A percentile compares a stretch with the other conserved stretches of the same genome.
Conservation (phyloP, 2,888 invertebrate genomes). For the Poecilobothrus nobilitatus region DNA sequence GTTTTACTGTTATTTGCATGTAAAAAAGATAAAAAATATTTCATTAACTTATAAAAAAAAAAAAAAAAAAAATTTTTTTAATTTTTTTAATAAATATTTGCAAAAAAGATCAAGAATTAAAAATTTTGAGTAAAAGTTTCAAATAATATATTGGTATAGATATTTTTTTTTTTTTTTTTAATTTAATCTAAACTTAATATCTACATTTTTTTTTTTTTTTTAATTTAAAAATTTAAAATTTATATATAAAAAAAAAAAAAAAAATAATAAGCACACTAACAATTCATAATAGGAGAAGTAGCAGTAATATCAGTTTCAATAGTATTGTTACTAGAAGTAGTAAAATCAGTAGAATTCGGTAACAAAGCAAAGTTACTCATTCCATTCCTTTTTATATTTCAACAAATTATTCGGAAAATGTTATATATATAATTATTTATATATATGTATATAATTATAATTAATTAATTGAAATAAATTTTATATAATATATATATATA, state of each 20-base stretch:
- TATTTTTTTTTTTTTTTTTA: background rate
- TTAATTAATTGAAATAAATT: background rate
- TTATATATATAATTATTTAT: too few relatives aligned
- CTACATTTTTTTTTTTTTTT: too few relatives aligned
- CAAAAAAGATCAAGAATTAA: constrained; percentile 13
- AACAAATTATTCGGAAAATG: too few relatives aligned
- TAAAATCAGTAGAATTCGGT: constrained; percentile 8
- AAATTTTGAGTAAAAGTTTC: constrained; percentile 9
- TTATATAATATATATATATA: background rate
- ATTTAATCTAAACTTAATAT: background rate
- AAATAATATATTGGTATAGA: too few relatives aligned
- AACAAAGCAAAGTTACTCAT: constrained; percentile 16
- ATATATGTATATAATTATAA: too few relatives aligned
- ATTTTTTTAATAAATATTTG: background rate
- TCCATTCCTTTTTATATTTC: constrained; percentile 17
- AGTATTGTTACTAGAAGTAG: constrained; percentile 15
- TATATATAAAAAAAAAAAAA: background rate
- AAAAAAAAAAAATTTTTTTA: background rate
- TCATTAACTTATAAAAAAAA: background rate
- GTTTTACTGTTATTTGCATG: constrained; percentile 32
- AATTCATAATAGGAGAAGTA: constrained; percentile 15
- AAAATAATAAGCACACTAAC: constrained; percentile 15
- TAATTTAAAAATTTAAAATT: background rate
- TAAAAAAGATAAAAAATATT: constrained; percentile 10
- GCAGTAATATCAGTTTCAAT: constrained; percentile 7